Percentiles rank a stretch among this genome's conserved stretches.
These are phyloP conservation scores for Ptychochromis oligacanthus DNA, from an alignment of 2,113 vertebrate genomes.

Conservation along the genomic window DNA sequence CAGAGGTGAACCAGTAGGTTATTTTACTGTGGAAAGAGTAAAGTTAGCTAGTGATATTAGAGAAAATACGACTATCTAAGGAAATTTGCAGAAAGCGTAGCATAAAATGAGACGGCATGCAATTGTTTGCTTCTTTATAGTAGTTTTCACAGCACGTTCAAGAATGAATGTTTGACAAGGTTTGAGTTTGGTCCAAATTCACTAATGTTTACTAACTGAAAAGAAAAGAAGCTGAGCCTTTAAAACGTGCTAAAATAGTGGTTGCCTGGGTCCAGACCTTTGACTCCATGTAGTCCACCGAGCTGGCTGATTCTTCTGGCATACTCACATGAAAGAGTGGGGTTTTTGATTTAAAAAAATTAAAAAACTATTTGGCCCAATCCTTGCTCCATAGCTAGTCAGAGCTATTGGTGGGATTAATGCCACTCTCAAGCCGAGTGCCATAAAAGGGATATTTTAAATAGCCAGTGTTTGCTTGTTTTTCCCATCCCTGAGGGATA, in stretches of 20 bases:
- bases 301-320: background rate
- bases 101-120: background rate
- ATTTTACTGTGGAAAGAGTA: background rate
- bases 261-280: background rate
- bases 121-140: background rate
- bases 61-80: background rate
- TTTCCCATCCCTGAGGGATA: background rate
- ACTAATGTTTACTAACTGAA: background rate
- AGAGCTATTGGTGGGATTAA: background rate
- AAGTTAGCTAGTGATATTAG: background rate
- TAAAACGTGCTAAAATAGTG: background rate
- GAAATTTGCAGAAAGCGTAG: background rate
- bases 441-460: background rate
- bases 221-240: background rate
- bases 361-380: background rate
- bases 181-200: background rate
- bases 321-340: background rate
- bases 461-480: background rate
- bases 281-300: background rate
- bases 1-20: background rate
- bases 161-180: background rate
- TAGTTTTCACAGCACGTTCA: background rate
- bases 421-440: background rate
- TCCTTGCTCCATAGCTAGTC: background rate
- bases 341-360: no score